phyloP scores from a whole-genome alignment of 2,113 vertebrate species.

The Platichthys flesus region DNA sequence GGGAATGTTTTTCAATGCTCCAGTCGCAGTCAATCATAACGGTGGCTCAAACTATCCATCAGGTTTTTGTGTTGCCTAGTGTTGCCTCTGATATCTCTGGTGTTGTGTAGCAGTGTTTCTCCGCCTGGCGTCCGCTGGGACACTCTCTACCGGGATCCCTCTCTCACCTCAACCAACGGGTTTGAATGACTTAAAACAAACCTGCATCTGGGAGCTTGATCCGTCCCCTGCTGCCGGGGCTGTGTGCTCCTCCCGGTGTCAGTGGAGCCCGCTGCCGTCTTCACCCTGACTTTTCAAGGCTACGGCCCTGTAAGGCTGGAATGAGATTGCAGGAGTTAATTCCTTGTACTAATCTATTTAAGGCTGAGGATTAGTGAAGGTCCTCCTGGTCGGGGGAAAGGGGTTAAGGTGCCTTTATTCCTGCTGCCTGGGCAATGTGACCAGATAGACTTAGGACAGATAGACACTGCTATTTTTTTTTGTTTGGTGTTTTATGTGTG shows the following conservation, averaged over 20 bases:
- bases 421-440: constrained; percentile 53
- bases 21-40: background rate
- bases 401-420: constrained; percentile 66
- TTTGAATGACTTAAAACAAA: constrained; percentile 19
- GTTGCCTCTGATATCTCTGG: background rate
- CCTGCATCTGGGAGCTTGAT: constrained; percentile 2
- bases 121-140: background rate
- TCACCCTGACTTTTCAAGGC: constrained; percentile 65
- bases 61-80: no score
- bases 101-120: background rate
- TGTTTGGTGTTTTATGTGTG: background rate
- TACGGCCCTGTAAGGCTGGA: constrained; percentile 58
- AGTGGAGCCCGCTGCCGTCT: constrained; percentile 17
- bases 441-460: constrained; percentile 19
- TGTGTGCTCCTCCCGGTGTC: background rate
- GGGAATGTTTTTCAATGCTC: background rate
- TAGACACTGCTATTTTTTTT: background rate
- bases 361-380: constrained; percentile 73
- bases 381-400: constrained; percentile 37
- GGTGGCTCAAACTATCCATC: no score
- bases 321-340: constrained; percentile 80
- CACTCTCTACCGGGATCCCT: background rate
- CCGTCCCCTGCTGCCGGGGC: constrained; percentile 20
- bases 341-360: constrained; percentile 81
- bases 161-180: background rate